Evolutionary conservation across 2,113 vertebrate species (phyloP).

Genomic region (Phylloscopus whistleri): DNA sequence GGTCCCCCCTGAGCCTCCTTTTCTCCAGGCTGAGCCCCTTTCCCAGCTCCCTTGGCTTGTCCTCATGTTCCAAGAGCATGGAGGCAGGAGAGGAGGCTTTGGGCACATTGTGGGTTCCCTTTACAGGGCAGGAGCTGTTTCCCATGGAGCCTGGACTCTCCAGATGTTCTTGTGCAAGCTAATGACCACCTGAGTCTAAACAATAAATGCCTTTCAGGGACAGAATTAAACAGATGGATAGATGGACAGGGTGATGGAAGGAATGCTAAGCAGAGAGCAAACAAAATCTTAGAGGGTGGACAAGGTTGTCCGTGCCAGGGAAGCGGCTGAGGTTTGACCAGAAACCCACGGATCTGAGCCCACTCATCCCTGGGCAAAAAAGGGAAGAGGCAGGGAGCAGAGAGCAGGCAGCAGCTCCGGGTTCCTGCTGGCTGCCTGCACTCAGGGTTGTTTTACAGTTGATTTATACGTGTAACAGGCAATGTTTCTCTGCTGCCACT

Average conservation of each 20-base stretch:
- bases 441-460: background rate
- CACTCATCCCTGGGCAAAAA: background rate
- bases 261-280: background rate
- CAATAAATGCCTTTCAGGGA: background rate
- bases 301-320: fast-evolving
- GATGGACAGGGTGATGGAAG: background rate
- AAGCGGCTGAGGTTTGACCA: background rate
- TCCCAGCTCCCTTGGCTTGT: background rate
- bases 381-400: background rate
- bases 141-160: background rate
- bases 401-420: background rate
- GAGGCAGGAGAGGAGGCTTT: background rate
- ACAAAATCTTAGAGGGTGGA: background rate
- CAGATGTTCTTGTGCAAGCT: background rate
- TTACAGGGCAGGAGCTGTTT: background rate
- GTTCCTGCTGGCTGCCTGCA: background rate
- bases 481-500: slow-evolving; percentile 38
- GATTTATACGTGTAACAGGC: slow-evolving; percentile 43
- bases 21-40: background rate
- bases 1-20: background rate
- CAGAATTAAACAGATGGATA: background rate
- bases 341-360: fast-evolving
- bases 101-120: background rate
- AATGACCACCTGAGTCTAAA: background rate
- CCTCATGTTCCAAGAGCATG: background rate